Evolutionary conservation across 1,140 invertebrate genomes (phyloP).

Genomic region (Anoplolepis gracilipes): DNA sequence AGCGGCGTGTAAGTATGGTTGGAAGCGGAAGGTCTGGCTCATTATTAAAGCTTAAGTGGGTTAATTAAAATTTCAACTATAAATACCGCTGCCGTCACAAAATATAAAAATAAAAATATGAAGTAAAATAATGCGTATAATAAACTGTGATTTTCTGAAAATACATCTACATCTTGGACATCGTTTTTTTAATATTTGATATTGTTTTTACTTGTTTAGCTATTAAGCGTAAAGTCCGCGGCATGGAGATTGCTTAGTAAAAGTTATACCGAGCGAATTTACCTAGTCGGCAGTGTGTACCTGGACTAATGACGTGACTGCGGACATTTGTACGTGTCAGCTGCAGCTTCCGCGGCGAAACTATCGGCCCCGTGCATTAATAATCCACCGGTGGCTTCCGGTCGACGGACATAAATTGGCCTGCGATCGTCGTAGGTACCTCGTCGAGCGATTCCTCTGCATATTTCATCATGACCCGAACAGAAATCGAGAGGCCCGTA

Average conservation of each 20-base stretch:
- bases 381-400: conserved; percentile 82
- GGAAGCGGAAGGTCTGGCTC: not conserved
- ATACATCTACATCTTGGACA: too few species aligned
- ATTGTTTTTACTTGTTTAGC: too few species aligned
- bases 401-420: conserved; percentile 78
- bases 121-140: not conserved
- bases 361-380: conserved; percentile 83
- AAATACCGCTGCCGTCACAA: not conserved
- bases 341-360: conserved; percentile 80
- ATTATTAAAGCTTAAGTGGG: conserved; percentile 2
- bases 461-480: conserved; percentile 72
- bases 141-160: not conserved
- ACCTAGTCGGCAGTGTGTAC: conserved; percentile 68
- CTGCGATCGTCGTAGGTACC: conserved; percentile 69
- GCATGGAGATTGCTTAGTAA: conserved; percentile 39
- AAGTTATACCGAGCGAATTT: conserved; percentile 55
- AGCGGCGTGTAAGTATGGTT: not conserved
- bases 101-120: not conserved
- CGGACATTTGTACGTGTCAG: conserved; percentile 84
- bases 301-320: conserved; percentile 82
- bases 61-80: conserved; percentile 7
- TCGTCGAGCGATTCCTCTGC: conserved; percentile 65
- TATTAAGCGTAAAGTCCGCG: not conserved
- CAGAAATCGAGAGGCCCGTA: conserved; percentile 72
- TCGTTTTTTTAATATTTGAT: too few species aligned